Evolutionary conservation across 1,140 invertebrate genomes (phyloP).

Genomic region (Drosophila novamexicana): DNA sequence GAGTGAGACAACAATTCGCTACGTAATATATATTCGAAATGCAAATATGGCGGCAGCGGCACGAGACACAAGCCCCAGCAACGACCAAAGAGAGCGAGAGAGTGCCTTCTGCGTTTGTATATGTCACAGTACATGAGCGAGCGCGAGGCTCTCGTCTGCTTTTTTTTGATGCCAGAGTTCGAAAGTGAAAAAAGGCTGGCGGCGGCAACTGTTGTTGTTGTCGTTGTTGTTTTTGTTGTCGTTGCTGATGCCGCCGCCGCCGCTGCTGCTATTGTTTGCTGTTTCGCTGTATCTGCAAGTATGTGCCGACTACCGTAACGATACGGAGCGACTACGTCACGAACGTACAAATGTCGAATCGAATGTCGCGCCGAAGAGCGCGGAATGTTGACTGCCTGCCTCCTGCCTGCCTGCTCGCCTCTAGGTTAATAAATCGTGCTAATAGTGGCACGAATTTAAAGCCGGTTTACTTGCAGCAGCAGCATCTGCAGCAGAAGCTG

Average conservation of each 20-base stretch:
- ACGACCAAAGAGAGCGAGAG: constrained; percentile 21
- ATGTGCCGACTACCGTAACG: constrained; percentile 45
- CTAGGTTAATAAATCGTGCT: constrained; percentile 82
- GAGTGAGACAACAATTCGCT: constrained; percentile 65
- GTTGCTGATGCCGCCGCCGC: constrained; percentile 29
- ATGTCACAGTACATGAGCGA: constrained; percentile 9
- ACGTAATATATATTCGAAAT: constrained; percentile 74
- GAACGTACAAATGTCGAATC: constrained; percentile 29
- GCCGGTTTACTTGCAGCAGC: constrained; percentile 68
- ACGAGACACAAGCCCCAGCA: constrained; percentile 47
- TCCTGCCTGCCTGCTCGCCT: constrained; percentile 31
- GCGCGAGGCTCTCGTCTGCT: constrained; percentile 22
- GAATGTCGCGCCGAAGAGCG: constrained; percentile 31
- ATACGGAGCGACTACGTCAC: constrained; percentile 33
- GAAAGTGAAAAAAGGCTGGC: constrained; percentile 58
- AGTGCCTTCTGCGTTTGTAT: constrained; percentile 17
- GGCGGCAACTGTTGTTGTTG: constrained; percentile 37
- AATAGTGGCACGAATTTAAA: constrained; percentile 82
- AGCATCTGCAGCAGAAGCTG: constrained; percentile 17
- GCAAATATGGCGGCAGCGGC: constrained; percentile 78
- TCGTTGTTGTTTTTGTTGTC: constrained; percentile 33
- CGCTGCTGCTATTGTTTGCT: constrained; percentile 11
- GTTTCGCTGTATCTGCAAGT: constrained; percentile 68
- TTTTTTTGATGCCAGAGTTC: constrained; percentile 46
- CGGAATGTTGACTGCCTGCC: constrained; percentile 44